These are phyloP conservation scores for Meandrusa payeni DNA, from an alignment of 2,888 invertebrate genomes.

Conservation along the genomic window DNA sequence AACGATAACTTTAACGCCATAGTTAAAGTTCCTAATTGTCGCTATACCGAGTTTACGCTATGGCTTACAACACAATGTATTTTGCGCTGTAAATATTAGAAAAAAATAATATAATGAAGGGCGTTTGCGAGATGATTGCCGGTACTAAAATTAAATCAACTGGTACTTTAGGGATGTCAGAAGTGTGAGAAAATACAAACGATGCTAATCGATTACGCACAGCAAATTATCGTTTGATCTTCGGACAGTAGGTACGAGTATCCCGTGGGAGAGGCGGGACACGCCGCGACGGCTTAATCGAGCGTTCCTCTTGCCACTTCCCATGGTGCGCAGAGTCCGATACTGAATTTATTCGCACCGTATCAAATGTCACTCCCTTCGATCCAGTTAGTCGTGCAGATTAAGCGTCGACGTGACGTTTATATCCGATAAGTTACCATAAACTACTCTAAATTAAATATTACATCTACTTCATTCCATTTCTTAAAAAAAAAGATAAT, in stretches of 20 bases:
- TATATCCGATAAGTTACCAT: constrained; percentile 17
- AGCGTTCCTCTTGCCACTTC: constrained; percentile 41
- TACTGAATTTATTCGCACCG: constrained; percentile 43
- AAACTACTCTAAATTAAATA: constrained; percentile 1
- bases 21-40: too few relatives aligned
- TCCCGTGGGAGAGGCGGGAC: constrained; percentile 48
- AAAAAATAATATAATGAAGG: too few relatives aligned
- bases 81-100: too few relatives aligned
- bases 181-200: constrained; percentile 27
- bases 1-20: too few relatives aligned
- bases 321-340: constrained; percentile 42
- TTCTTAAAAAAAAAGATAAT: too few relatives aligned
- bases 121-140: too few relatives aligned
- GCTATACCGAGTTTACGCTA: too few relatives aligned
- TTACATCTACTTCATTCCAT: constrained; percentile 29
- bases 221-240: constrained; percentile 41
- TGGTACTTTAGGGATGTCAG: neutral
- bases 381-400: constrained; percentile 31
- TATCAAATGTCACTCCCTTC: constrained; percentile 62
- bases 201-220: constrained; percentile 49
- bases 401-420: constrained; percentile 26
- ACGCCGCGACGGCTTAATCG: constrained; percentile 53
- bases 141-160: neutral
- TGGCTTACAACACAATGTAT: too few relatives aligned
- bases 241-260: constrained; percentile 27